These are phyloP conservation scores for Rhamnusium bicolor DNA, from an alignment of 2,888 invertebrate genomes.

Conservation along the genomic window DNA sequence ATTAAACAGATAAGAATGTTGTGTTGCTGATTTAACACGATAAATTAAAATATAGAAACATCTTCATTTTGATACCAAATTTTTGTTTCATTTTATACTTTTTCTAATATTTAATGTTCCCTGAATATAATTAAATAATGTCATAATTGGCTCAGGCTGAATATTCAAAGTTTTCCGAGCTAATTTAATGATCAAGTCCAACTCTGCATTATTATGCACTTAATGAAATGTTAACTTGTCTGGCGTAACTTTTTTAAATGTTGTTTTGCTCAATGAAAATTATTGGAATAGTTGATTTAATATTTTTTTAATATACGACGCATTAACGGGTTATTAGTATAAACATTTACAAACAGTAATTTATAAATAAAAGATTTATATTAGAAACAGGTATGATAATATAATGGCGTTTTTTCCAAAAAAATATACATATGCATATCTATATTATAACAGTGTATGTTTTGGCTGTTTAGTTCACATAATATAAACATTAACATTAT, in stretches of 20 bases:
- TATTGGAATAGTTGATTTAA: neutral
- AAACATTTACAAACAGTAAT: neutral
- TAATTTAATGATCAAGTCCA: too few relatives aligned
- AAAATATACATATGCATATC: neutral
- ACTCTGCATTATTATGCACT: too few relatives aligned
- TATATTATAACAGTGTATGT: neutral
- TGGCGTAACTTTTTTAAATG: neutral
- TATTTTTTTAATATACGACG: neutral
- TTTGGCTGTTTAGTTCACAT: neutral
- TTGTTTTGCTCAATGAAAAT: neutral
- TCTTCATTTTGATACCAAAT: too few relatives aligned
- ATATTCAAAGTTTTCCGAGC: too few relatives aligned
- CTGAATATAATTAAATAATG: too few relatives aligned
- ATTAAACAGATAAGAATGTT: too few relatives aligned
- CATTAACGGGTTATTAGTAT: neutral
- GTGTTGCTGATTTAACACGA: too few relatives aligned
- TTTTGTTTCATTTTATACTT: too few relatives aligned
- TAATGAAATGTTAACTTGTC: neutral
- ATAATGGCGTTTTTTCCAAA: neutral
- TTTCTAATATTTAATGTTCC: too few relatives aligned
- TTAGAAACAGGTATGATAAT: neutral
- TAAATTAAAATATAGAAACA: too few relatives aligned
- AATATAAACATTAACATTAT: too few relatives aligned
- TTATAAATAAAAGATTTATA: neutral
- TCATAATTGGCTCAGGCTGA: too few relatives aligned